phyloP scores from a whole-genome alignment of 2,797 vertebrate species.

The Acanthurus tractus region DNA sequence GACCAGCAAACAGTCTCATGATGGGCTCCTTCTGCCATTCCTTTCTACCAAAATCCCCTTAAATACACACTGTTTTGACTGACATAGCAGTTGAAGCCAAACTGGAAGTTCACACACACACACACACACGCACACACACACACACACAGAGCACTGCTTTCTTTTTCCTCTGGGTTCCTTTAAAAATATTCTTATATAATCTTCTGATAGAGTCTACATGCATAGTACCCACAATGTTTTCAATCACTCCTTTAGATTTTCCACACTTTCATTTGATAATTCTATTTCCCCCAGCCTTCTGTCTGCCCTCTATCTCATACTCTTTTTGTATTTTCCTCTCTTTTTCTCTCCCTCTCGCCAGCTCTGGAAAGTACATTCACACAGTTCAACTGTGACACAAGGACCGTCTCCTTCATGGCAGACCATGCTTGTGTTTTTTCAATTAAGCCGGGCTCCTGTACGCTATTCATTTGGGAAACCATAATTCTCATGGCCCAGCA shows the following conservation, averaged over 20 bases:
- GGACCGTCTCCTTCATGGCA: slow-evolving; percentile 85
- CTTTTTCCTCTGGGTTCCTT: slow-evolving; percentile 16
- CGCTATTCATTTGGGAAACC: slow-evolving; percentile 90
- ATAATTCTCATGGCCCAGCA: slow-evolving; percentile 89
- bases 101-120: slow-evolving; percentile 16
- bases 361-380: slow-evolving; percentile 89
- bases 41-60: slow-evolving; percentile 44
- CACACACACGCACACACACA: too few relatives aligned
- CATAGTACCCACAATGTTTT: slow-evolving; percentile 46
- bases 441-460: slow-evolving; percentile 89
- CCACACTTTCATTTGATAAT: slow-evolving; percentile 62
- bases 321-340: slow-evolving; percentile 73
- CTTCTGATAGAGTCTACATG: slow-evolving; percentile 21
- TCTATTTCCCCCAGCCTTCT: slow-evolving; percentile 63
- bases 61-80: slow-evolving; percentile 44
- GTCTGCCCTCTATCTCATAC: slow-evolving; percentile 69
- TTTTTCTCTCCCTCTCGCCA: slow-evolving; percentile 68
- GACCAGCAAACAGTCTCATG: slow-evolving; percentile 60
- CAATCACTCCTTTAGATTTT: slow-evolving; percentile 44
- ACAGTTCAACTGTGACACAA: slow-evolving; percentile 84
- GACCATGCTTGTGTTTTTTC: slow-evolving; percentile 88
- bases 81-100: slow-evolving; percentile 44
- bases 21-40: slow-evolving; percentile 48
- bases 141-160: slow-evolving; percentile 9
- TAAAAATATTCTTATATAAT: slow-evolving; percentile 17